Evolutionary conservation across 2,113 vertebrate genomes (phyloP).

Genomic region (Solea senegalensis): DNA sequence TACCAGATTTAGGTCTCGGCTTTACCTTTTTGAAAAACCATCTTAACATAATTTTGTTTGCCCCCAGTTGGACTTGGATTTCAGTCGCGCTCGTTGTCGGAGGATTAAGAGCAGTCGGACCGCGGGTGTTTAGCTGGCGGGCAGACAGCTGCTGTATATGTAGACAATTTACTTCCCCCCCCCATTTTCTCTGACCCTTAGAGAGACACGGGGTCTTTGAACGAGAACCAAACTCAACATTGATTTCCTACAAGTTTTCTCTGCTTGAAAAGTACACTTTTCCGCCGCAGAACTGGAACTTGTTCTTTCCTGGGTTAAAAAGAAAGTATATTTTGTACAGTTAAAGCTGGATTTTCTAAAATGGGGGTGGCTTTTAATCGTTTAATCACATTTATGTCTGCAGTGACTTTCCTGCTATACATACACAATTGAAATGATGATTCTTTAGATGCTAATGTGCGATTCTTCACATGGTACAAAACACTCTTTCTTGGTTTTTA

Average conservation of each 20-base stretch:
- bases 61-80: constrained; percentile 8
- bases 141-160: constrained; percentile 28
- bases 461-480: no score
- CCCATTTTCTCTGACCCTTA: neutral
- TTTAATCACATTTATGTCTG: no score
- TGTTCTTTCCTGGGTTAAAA: no score
- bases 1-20: constrained; percentile 8
- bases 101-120: neutral
- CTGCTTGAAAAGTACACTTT: no score
- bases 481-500: no score
- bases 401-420: no score
- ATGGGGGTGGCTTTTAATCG: no score
- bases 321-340: no score
- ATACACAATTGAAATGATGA: no score
- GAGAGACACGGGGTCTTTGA: neutral
- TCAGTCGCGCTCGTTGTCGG: neutral
- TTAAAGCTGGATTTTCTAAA: no score
- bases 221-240: constrained; percentile 1
- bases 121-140: neutral
- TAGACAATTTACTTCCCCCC: constrained; percentile 35
- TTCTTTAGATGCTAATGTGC: no score
- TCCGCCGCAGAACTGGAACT: no score
- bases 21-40: neutral
- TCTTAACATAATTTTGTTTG: neutral
- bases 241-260: constrained; percentile 4